Conservation (phyloP, 2,797 vertebrate species). For the Yasuhikotakia modesta region DNA sequence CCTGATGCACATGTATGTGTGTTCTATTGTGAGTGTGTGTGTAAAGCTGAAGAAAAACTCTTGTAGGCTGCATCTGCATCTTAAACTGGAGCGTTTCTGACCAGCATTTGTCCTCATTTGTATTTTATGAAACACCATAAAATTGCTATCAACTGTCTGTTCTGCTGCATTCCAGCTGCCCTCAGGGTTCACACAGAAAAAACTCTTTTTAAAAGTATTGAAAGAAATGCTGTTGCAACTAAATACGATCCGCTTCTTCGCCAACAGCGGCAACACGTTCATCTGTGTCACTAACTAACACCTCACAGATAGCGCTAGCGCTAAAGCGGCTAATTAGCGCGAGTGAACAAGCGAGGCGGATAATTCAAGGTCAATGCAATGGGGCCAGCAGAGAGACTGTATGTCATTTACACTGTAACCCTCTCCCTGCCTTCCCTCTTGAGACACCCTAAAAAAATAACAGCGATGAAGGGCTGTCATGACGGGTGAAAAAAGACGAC, state of each 20-base stretch:
- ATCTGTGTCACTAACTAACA: not conserved
- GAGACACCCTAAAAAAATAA: slow-evolving; percentile 23
- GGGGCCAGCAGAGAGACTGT: not conserved
- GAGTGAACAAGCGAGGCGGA: slow-evolving; percentile 22
- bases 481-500: slow-evolving; percentile 1
- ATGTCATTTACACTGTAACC: not conserved
- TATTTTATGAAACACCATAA: slow-evolving; percentile 42
- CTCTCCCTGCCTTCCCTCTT: not conserved
- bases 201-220: not conserved
- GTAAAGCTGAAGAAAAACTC: not conserved
- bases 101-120: slow-evolving; percentile 43
- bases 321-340: slow-evolving; percentile 58
- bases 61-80: not conserved
- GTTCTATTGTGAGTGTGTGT: not conserved
- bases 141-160: slow-evolving; percentile 21
- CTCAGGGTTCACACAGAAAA: not conserved
- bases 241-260: not conserved
- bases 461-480: slow-evolving; percentile 1
- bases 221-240: not conserved
- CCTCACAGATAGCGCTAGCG: not conserved
- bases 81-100: slow-evolving; percentile 8
- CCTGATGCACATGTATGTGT: too few relatives aligned
- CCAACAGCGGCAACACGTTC: not conserved
- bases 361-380: slow-evolving; percentile 31
- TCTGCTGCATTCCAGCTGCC: not conserved